Conservation (phyloP, 2,888 invertebrate genomes). For the Drosophila fulvimacula region DNA sequence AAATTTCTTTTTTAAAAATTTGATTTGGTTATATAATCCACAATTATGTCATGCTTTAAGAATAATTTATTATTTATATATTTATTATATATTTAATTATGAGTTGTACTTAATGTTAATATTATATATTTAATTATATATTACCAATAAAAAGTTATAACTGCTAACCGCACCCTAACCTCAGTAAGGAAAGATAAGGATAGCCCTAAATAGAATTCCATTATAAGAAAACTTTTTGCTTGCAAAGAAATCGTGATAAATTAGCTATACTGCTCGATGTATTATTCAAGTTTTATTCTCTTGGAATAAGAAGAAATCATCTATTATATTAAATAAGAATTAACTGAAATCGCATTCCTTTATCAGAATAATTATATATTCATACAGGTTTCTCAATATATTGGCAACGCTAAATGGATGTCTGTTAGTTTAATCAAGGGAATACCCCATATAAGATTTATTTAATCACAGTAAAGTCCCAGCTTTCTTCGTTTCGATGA, state of each 20-base stretch:
- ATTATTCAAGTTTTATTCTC: background rate
- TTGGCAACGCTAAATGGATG: background rate
- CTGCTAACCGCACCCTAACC: background rate
- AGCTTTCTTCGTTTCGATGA: constrained; percentile 13
- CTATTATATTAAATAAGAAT: too few relatives aligned
- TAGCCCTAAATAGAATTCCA: background rate
- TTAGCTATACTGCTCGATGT: background rate
- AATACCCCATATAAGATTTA: background rate
- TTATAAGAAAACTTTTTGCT: background rate
- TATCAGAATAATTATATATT: background rate
- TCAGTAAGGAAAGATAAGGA: background rate
- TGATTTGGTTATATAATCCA: too few relatives aligned
- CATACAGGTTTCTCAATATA: background rate
- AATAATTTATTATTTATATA: too few relatives aligned
- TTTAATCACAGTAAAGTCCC: background rate
- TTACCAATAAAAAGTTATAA: too few relatives aligned
- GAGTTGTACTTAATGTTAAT: too few relatives aligned
- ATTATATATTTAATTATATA: background rate
- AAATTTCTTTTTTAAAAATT: too few relatives aligned
- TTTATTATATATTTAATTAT: too few relatives aligned
- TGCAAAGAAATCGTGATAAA: background rate
- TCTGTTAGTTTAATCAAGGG: background rate
- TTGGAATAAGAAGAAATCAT: too few relatives aligned
- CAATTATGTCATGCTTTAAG: too few relatives aligned
- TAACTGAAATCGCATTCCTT: background rate